These are phyloP conservation scores for Nymphicus hollandicus DNA, from an alignment of 2,113 vertebrate species.

Conservation along the genomic window DNA sequence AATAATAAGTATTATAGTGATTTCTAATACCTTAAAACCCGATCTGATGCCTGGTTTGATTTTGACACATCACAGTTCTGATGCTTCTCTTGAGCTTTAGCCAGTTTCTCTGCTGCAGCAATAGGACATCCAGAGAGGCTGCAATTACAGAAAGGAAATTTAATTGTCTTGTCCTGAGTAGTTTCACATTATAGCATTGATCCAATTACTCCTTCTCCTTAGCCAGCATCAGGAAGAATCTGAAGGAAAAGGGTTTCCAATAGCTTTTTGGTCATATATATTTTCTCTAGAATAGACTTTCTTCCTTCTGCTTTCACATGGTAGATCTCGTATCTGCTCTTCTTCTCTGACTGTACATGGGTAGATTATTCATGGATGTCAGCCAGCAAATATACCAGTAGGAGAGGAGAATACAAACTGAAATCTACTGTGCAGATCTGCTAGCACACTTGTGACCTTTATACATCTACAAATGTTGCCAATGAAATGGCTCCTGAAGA, in stretches of 20 bases:
- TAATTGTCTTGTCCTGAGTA: conserved; percentile 40
- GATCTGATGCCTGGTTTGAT: conserved; percentile 94
- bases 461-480: background rate
- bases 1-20: conserved; percentile 71
- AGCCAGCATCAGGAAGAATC: conserved; percentile 25
- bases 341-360: background rate
- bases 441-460: conserved; percentile 14
- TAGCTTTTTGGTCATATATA: background rate
- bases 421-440: conserved; percentile 23
- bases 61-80: conserved; percentile 92
- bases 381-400: conserved; percentile 15
- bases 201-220: conserved; percentile 39
- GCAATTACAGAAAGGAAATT: conserved; percentile 73
- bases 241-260: conserved; percentile 16
- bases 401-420: conserved; percentile 12
- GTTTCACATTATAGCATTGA: conserved; percentile 48
- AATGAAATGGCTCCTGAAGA: conserved; percentile 2
- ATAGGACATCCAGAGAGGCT: conserved; percentile 99
- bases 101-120: conserved; percentile 97
- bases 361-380: conserved; percentile 5
- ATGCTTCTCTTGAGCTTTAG: conserved; percentile 98
- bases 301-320: conserved; percentile 33
- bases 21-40: conserved; percentile 93
- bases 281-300: conserved; percentile 17
- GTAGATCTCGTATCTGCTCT: conserved; percentile 6